Evolutionary conservation across 1,140 invertebrate genomes (phyloP).

Genomic region (Pinna nobilis): DNA sequence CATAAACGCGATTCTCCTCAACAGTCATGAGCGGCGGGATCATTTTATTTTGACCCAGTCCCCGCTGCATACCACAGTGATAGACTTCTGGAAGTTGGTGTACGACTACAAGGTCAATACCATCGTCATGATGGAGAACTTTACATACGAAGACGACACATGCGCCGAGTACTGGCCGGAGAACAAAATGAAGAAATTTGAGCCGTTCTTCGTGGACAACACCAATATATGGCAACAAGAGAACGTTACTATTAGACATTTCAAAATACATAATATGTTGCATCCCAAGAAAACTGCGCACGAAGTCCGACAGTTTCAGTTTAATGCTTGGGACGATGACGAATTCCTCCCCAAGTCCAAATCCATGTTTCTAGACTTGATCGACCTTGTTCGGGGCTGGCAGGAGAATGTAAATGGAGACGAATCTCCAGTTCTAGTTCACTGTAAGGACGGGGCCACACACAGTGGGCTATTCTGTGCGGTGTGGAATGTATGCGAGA

Average conservation of each 20-base stretch:
- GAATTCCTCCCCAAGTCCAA: slow-evolving; percentile 65
- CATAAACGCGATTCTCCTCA: slow-evolving; percentile 67
- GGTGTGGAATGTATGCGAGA: slow-evolving; percentile 61
- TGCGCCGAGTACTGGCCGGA: slow-evolving; percentile 69
- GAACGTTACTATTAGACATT: slow-evolving; percentile 64
- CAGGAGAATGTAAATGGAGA: slow-evolving; percentile 53
- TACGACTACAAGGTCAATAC: slow-evolving; percentile 68
- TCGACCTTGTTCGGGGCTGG: slow-evolving; percentile 65
- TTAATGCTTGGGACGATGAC: slow-evolving; percentile 67
- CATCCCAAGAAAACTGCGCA: slow-evolving; percentile 47
- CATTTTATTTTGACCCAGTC: slow-evolving; percentile 73
- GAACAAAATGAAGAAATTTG: slow-evolving; percentile 60
- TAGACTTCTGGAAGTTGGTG: slow-evolving; percentile 73
- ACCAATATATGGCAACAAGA: slow-evolving; percentile 60
- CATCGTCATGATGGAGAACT: slow-evolving; percentile 71
- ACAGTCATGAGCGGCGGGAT: slow-evolving; percentile 61
- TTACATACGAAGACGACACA: slow-evolving; percentile 63
- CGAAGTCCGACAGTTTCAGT: slow-evolving; percentile 68
- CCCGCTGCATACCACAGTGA: slow-evolving; percentile 68
- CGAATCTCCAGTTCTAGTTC: slow-evolving; percentile 60
- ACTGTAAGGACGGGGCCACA: slow-evolving; percentile 71
- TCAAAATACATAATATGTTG: slow-evolving; percentile 55
- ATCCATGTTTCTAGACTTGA: slow-evolving; percentile 63
- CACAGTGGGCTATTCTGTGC: slow-evolving; percentile 69
- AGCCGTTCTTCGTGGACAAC: slow-evolving; percentile 66